Evolutionary conservation across 2,888 invertebrate genomes (phyloP), one percentile per base, ranked within the genome.

Genomic region (Teleiodes luculella): DNA sequence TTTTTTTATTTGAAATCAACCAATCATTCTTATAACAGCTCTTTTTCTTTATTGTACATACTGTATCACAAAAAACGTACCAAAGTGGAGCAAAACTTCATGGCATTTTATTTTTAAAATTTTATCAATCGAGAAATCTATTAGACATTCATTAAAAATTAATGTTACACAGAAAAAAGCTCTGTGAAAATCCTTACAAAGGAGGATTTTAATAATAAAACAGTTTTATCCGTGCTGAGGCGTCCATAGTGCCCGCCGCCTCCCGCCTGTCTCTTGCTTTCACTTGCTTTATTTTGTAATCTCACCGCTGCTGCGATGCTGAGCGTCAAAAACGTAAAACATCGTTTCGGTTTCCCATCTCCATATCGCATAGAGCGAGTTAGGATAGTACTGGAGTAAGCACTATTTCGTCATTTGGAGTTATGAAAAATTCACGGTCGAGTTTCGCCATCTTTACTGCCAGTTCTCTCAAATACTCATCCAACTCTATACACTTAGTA

Each of bases 221-320:
- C 28, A 7, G 43, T 28, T 43, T 43, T 43, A 28, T 24, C 28
- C 7, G 43, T n/a, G 11, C 28, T 13, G 49, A 16, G 39, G 18
- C 36, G n/a, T n/a, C n/a, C n/a, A n/a, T n/a, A n/a, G n/a, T 14
- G 14, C 13, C 13, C 14, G n/a, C 35, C 39, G 20, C 10, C 39
- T n/a, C 48, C 24, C 6, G 24, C n/a, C 49, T 31, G 24, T 37
- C 13, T 51, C 24, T 49, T 49, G 36, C 30, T 51, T 41, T 37
- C 13, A 41, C 24, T 49, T 49, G 36, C 30, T 51, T 41, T 30
- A 24, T 16, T 51, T 51, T 51, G 36, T 18, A 49, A 20, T 49
- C 36, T 35, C 36, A 36, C 16, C 24, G 11, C 24, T 20, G 35
- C 16, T 13, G 18, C 33, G 35, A 8, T 13, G 18, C 33, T 33